Evolutionary conservation across 2,797 vertebrate genomes (phyloP).

Genomic region (Scleropages formosus): DNA sequence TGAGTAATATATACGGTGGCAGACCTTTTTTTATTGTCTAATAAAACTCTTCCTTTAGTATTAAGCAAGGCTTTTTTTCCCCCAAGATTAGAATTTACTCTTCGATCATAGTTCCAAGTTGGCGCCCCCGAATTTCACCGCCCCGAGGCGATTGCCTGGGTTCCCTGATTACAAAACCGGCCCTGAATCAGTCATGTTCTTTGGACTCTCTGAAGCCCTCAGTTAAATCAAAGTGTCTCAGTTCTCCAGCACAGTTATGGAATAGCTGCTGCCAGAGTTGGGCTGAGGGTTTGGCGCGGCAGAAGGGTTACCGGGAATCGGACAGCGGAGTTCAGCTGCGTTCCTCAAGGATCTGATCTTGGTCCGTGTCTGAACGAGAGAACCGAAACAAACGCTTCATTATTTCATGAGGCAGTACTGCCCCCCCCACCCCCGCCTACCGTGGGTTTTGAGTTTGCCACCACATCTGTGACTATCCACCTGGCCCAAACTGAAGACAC

Average conservation of each 20-base stretch:
- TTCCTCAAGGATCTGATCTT: background rate
- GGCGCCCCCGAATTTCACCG: too few species aligned
- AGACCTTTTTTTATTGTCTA: too few species aligned
- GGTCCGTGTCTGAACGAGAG: slow-evolving; percentile 27
- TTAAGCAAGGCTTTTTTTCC: too few species aligned
- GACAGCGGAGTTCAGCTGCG: background rate
- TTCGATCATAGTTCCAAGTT: too few species aligned
- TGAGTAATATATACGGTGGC: too few species aligned
- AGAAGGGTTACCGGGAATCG: background rate
- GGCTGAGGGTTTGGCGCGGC: background rate
- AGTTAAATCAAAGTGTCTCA: background rate
- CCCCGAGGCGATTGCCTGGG: too few species aligned
- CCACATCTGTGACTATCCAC: slow-evolving; percentile 6
- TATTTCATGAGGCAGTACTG: slow-evolving; percentile 54
- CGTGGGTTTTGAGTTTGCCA: slow-evolving; percentile 7
- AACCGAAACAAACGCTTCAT: slow-evolving; percentile 54
- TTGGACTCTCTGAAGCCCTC: background rate
- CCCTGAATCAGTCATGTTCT: background rate
- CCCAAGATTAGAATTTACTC: too few species aligned
- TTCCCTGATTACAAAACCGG: too few species aligned
- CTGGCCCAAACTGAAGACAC: background rate
- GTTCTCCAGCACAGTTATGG: background rate
- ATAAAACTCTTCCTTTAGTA: too few species aligned
- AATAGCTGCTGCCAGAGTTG: background rate
- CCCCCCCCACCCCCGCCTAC: slow-evolving; percentile 38